Evolutionary conservation across 92 coral and sea anemone genomes (phyloP).

Genomic region (Parazoanthus swiftii): DNA sequence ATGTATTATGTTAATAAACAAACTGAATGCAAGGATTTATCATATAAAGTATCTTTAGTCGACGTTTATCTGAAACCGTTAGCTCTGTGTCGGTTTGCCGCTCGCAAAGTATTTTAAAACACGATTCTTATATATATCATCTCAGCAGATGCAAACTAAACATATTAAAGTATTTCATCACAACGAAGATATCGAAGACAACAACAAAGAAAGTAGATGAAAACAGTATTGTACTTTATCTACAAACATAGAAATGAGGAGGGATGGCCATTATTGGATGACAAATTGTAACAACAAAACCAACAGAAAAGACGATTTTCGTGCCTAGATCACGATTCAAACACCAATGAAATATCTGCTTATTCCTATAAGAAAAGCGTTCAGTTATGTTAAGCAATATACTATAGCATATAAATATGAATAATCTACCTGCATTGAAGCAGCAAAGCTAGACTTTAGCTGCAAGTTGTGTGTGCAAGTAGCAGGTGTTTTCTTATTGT

Average conservation of each 20-base stretch:
- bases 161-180: not conserved
- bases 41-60: not conserved
- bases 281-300: not conserved
- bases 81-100: not conserved
- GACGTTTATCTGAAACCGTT: not conserved
- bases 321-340: not conserved
- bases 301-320: not conserved
- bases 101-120: not conserved
- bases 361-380: not conserved
- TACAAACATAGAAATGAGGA: not conserved
- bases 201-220: not conserved
- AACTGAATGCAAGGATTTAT: not conserved
- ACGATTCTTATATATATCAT: not conserved
- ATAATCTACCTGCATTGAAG: not conserved
- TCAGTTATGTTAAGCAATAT: too few relatives aligned
- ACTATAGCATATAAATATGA: not conserved
- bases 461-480: not conserved
- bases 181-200: not conserved
- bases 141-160: not conserved
- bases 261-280: not conserved
- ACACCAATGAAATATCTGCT: not conserved
- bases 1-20: not conserved
- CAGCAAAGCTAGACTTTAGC: constrained; percentile 5
- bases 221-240: not conserved
- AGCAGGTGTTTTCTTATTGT: constrained; percentile 39